Base-by-base conservation (phyloP, 2,797 vertebrate genomes). In the Ptychadena robeensis region DNA sequence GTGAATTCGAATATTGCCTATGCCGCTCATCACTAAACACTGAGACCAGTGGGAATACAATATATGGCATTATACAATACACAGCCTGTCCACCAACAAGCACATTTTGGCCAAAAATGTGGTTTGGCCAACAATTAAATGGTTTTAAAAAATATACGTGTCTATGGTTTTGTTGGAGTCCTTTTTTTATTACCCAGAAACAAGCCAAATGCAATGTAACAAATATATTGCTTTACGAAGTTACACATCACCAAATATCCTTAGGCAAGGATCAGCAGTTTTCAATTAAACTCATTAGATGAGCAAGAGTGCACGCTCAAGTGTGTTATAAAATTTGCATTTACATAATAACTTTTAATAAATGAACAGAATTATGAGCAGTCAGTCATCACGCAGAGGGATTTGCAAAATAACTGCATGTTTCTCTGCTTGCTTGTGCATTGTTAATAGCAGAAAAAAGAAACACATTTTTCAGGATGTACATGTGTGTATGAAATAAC, bases 241-340 rank as follows among this genome's bases (percentile, higher is more conserved):
- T 28, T 53, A 44, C 64, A 35, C 57, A 75, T 70, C 69, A 32
- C 72, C 75, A 75, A 81, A 73, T 85, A 85, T 76, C 78, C 77
- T 63, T 80, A 80, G 82, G 82, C 72, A 85, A 71, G 83, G 72
- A 85, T 85, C 78, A 85, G 72, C 38, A 66, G 28, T 85, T 85
- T 85, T 81, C 78, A 80, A 81, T 80, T 76, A 85, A 85, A 70
- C 78, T 71, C 31, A 81, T 85, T 85, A 85, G 71, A 85, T 75
- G 70, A 64, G 77, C 77, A 70, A 76, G 78, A 85, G 79, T 70
- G 66, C 72, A 85, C 31, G 37, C 32, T 84, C 18, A 48, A 85
- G 78, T 76, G 53, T 37, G 65, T 65, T 76, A 84, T 74, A 71
- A 76, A 69, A 85, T 81, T 59, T 75, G 71, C 65, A 80, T 85